These are phyloP conservation scores for Dipodomys merriami DNA, from an alignment of 2,113 vertebrate species.

Conservation along the genomic window DNA sequence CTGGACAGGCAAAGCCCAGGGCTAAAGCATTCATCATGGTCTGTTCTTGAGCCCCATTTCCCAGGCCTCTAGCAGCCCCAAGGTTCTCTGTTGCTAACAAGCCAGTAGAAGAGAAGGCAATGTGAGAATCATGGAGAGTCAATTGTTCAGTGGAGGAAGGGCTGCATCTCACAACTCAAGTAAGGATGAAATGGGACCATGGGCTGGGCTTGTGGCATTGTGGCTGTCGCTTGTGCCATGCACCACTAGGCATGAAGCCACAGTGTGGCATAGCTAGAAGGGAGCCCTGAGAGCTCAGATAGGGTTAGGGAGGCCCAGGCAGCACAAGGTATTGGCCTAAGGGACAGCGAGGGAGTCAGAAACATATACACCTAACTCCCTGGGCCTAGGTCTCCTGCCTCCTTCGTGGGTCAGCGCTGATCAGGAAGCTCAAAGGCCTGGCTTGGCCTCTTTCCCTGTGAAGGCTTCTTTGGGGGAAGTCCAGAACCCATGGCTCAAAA, in stretches of 20 bases:
- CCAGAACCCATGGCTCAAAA: background rate
- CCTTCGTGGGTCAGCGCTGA: background rate
- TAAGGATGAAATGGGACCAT: conserved; percentile 34
- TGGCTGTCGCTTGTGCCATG: conserved; percentile 4
- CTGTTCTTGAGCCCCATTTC: background rate
- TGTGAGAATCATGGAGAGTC: background rate
- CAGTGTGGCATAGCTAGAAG: conserved; percentile 21
- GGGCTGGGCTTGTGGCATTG: conserved; percentile 5
- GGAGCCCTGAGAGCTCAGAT: background rate
- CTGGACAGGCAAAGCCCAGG: background rate
- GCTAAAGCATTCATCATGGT: background rate
- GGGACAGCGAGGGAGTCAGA: background rate
- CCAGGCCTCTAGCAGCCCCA: background rate
- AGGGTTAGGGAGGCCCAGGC: background rate
- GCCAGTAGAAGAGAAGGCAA: background rate
- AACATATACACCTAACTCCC: background rate
- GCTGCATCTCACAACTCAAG: conserved; percentile 6
- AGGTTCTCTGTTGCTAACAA: background rate
- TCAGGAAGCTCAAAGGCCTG: background rate
- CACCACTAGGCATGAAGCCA: conserved; percentile 18
- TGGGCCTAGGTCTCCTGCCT: background rate
- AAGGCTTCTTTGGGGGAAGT: background rate
- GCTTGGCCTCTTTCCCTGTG: background rate
- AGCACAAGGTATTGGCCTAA: background rate
- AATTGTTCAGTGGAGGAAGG: background rate